phyloP scores from a whole-genome alignment of 2,113 vertebrate genomes.

The Neolamprologus caudopunctatus region DNA sequence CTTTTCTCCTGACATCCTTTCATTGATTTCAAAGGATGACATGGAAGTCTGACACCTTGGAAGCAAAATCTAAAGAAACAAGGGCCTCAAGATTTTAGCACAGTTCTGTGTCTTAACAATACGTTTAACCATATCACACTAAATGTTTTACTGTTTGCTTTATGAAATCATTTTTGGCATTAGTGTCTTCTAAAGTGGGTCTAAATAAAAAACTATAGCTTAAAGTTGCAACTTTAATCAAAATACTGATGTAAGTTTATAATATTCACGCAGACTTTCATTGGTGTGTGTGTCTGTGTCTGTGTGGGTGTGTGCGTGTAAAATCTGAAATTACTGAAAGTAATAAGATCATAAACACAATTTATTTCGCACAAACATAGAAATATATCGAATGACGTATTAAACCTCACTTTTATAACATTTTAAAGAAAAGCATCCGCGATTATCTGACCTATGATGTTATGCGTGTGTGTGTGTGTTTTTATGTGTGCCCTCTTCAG shows the following conservation, averaged over 20 bases:
- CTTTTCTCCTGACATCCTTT: background rate
- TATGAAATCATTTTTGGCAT: background rate
- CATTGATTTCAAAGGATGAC: background rate
- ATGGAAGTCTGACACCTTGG: background rate
- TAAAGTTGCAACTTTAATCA: background rate
- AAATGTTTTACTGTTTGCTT: background rate
- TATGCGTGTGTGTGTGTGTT: background rate
- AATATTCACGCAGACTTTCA: background rate
- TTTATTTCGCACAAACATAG: background rate
- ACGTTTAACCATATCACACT: background rate
- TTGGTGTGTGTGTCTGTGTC: background rate
- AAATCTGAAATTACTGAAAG: background rate
- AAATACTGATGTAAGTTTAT: background rate
- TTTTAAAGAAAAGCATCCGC: background rate
- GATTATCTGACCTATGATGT: background rate
- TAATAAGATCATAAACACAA: background rate
- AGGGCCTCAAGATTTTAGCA: background rate
- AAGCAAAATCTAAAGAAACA: background rate
- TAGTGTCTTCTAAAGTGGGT: background rate
- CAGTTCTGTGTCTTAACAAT: background rate
- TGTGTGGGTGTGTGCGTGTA: background rate
- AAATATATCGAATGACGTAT: background rate
- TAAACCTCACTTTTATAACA: background rate
- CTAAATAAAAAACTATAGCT: background rate
- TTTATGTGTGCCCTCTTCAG: conserved; percentile 53